phyloP scores from a whole-genome alignment of 2,113 vertebrate genomes.

The Zonotrichia leucophrys region DNA sequence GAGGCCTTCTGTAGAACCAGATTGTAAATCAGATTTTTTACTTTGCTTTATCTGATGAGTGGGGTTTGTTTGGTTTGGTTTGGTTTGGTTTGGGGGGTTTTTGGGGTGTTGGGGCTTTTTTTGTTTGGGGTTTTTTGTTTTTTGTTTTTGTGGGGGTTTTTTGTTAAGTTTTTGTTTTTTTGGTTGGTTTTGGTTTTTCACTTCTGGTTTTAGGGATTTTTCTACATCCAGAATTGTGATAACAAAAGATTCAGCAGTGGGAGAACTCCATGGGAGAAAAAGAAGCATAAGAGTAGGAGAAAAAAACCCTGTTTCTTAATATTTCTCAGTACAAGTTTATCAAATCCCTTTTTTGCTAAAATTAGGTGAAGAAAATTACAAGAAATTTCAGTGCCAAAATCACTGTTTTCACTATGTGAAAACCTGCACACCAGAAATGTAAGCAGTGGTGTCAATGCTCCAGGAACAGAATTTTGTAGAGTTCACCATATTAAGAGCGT shows the following conservation, averaged over 20 bases:
- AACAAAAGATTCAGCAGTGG: not conserved
- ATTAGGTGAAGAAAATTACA: not conserved
- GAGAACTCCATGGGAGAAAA: not conserved
- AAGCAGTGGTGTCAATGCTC: not conserved
- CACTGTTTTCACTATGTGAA: not conserved
- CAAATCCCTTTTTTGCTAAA: not conserved
- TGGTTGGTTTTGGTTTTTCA: not conserved
- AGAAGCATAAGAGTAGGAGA: accelerated
- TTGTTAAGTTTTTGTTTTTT: not conserved
- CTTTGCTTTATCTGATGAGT: not conserved
- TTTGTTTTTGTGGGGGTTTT: not conserved
- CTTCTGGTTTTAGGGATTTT: not conserved
- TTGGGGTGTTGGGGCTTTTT: not conserved
- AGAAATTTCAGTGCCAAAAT: not conserved
- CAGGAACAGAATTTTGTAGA: not conserved
- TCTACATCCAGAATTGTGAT: not conserved
- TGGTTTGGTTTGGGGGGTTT: not conserved
- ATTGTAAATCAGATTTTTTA: not conserved
- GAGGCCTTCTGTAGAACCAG: not conserved
- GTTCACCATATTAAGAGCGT: not conserved
- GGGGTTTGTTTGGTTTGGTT: not conserved
- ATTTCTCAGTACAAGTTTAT: not conserved
- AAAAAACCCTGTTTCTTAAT: not conserved
- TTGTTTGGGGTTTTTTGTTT: not conserved
- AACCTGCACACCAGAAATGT: not conserved